A percentile compares a stretch with the other conserved stretches of the same genome.
Conservation (phyloP, 2,888 invertebrate species). For the Orthosia incerta region DNA sequence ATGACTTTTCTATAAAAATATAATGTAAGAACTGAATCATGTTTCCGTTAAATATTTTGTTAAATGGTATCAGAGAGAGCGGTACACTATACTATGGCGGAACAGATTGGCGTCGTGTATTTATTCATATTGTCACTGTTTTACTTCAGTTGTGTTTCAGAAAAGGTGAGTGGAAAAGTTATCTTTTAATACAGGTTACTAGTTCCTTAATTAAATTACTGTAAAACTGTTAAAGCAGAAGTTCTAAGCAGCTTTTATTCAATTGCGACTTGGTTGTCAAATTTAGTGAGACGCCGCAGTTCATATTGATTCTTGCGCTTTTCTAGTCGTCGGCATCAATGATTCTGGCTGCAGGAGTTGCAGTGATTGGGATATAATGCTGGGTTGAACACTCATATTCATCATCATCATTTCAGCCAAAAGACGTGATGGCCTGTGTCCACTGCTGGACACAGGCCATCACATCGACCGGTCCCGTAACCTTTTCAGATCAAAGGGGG, state of each 20-base stretch:
- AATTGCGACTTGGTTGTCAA: background rate
- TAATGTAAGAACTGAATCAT: conserved; percentile 10
- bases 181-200: background rate
- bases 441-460: too few species aligned
- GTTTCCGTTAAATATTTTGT: background rate
- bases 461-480: too few species aligned
- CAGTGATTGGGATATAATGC: background rate
- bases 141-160: conserved; percentile 33
- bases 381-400: background rate
- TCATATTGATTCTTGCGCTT: background rate
- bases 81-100: conserved; percentile 20
- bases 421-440: too few species aligned
- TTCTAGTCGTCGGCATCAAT: background rate
- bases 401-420: too few species aligned
- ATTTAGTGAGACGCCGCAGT: background rate
- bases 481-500: too few species aligned
- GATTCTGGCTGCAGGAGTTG: background rate
- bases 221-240: background rate
- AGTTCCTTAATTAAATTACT: background rate
- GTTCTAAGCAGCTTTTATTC: background rate
- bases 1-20: conserved; percentile 12
- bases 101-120: background rate
- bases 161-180: conserved; percentile 50
- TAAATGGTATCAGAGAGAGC: background rate
- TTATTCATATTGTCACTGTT: conserved; percentile 25